Conservation (phyloP, 2,113 vertebrate species). For the Paracyprichromis sp. region DNA sequence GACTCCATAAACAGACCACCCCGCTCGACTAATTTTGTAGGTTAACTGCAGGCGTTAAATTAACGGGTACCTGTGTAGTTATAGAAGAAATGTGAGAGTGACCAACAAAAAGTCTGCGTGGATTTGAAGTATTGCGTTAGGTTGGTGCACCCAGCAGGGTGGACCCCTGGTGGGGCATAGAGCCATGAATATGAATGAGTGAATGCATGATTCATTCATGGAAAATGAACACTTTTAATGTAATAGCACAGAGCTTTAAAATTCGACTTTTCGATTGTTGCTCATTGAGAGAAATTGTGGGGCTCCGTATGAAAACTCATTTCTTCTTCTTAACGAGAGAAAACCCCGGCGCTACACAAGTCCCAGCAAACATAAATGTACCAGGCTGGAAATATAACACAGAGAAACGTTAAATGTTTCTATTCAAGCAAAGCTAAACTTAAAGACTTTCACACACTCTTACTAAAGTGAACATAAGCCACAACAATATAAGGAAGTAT, state of each 20-base stretch:
- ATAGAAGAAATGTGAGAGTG: accelerated
- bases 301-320: not conserved
- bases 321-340: not conserved
- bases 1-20: not conserved
- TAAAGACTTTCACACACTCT: not conserved
- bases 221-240: not conserved
- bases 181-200: not conserved
- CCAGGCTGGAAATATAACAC: not conserved
- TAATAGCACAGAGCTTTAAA: not conserved
- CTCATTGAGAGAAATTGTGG: not conserved
- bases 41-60: not conserved
- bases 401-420: not conserved
- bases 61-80: not conserved
- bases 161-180: not conserved
- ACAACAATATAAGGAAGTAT: not conserved
- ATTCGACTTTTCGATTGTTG: not conserved
- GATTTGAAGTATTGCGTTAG: accelerated
- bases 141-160: not conserved
- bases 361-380: not conserved
- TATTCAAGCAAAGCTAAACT: not conserved
- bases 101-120: not conserved
- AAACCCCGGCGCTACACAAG: not conserved
- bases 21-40: accelerated
- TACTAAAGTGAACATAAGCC: not conserved
- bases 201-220: not conserved